phyloP scores from a whole-genome alignment of 2,797 vertebrate genomes.

The Acanthornis magna region DNA sequence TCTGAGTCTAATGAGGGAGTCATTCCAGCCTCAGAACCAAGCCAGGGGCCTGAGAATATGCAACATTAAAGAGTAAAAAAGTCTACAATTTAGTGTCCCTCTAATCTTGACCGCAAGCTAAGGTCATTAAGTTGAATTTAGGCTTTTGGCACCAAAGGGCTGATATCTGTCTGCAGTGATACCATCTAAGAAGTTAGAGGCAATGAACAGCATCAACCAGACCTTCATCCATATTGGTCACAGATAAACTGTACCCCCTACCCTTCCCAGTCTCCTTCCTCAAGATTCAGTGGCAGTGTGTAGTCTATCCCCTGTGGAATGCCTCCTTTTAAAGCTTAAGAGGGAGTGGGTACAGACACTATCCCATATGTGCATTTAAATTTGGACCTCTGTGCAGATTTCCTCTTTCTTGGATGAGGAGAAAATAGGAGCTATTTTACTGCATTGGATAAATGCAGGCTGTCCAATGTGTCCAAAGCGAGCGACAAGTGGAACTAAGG shows the following conservation, averaged over 20 bases:
- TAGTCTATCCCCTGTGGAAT: not conserved
- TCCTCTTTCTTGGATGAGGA: not conserved
- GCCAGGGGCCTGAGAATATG: not conserved
- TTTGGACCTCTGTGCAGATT: not conserved
- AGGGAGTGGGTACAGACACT: not conserved
- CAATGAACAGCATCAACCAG: not conserved
- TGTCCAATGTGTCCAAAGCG: not conserved
- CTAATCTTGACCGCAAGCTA: not conserved
- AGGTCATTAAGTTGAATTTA: slow-evolving; percentile 6
- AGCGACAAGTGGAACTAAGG: not conserved
- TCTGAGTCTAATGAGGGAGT: not conserved
- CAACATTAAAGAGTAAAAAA: not conserved
- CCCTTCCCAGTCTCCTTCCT: not conserved
- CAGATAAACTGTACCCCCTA: not conserved
- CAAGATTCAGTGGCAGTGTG: not conserved
- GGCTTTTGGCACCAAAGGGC: not conserved
- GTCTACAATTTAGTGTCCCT: not conserved
- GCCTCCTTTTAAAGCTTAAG: not conserved
- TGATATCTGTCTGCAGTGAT: not conserved
- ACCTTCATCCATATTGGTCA: not conserved
- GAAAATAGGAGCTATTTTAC: not conserved
- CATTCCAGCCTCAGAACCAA: not conserved
- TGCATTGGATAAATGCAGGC: not conserved
- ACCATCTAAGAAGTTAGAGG: not conserved
- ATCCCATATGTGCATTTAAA: not conserved